phyloP scores from a whole-genome alignment of 2,888 invertebrate genomes.

The Orchesella flavescens region DNA sequence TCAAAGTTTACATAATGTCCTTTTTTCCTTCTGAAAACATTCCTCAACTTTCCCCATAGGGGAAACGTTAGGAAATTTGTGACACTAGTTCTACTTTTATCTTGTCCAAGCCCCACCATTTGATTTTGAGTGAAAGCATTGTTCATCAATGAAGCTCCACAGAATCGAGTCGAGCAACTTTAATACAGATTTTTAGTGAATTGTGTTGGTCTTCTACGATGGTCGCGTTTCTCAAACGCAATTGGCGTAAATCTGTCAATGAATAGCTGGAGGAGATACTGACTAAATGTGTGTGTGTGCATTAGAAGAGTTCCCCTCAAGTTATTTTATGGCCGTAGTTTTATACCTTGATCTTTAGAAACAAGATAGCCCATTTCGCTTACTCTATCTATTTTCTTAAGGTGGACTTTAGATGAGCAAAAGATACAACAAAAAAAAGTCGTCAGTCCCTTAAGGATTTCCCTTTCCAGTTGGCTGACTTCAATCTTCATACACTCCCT shows the following conservation, averaged over 20 bases:
- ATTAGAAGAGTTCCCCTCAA: no score
- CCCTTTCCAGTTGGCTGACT: not conserved
- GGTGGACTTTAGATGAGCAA: no score
- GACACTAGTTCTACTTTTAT: constrained; percentile 28
- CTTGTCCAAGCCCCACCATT: constrained; percentile 15
- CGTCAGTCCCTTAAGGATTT: constrained; percentile 1
- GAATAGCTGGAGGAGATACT: not conserved
- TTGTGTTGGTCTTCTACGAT: no score
- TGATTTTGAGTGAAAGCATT: constrained; percentile 21
- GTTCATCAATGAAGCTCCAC: not conserved
- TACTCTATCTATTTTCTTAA: no score
- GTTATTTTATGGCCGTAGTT: no score
- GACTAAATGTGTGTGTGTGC: no score
- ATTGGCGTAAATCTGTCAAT: constrained; percentile 53
- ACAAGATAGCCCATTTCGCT: no score
- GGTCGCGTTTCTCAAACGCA: constrained; percentile 27
- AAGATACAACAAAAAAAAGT: not conserved
- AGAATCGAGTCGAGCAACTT: not conserved
- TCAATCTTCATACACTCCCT: not conserved
- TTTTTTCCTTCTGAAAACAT: constrained; percentile 8
- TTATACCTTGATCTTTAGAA: no score
- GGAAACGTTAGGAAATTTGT: constrained; percentile 30
- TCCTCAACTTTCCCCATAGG: constrained; percentile 49
- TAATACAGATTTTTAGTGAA: not conserved
- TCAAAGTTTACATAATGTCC: constrained; percentile 4